A percentile compares a stretch with the other conserved stretches of the same genome.
phyloP scores from a whole-genome alignment of 2,797 vertebrate species.

The Sebastes cheni region DNA sequence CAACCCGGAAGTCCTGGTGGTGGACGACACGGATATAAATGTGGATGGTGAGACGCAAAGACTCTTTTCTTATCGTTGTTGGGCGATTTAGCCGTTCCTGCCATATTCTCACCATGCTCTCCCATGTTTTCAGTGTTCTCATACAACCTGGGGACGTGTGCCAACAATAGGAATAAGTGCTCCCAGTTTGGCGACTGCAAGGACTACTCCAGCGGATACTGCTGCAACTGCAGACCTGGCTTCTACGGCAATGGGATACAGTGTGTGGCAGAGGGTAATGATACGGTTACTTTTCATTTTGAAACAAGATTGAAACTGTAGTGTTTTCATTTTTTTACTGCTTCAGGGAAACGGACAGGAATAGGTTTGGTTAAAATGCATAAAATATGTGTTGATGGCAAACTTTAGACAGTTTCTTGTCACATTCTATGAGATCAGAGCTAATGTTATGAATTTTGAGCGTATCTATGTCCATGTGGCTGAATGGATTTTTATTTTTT shows the following conservation, averaged over 20 bases:
- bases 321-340: background rate
- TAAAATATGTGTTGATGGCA: background rate
- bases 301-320: background rate
- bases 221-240: conserved; percentile 92
- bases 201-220: conserved; percentile 90
- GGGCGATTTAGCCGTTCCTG: background rate
- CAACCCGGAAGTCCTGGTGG: conserved; percentile 85
- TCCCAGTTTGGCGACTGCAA: conserved; percentile 90
- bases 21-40: conserved; percentile 88
- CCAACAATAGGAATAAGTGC: conserved; percentile 89
- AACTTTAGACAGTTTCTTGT: background rate
- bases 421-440: background rate
- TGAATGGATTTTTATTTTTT: too few relatives aligned
- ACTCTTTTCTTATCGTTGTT: background rate
- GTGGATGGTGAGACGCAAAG: conserved; percentile 85
- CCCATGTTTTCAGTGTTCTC: conserved; percentile 86
- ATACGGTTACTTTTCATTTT: background rate
- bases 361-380: background rate
- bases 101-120: background rate
- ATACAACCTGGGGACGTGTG: conserved; percentile 89
- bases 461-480: background rate
- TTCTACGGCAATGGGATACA: conserved; percentile 94
- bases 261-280: conserved; percentile 92
- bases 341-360: background rate
- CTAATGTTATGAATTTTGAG: background rate